Conservation (phyloP, 2,113 vertebrate species). For the Penelope pileata region DNA sequence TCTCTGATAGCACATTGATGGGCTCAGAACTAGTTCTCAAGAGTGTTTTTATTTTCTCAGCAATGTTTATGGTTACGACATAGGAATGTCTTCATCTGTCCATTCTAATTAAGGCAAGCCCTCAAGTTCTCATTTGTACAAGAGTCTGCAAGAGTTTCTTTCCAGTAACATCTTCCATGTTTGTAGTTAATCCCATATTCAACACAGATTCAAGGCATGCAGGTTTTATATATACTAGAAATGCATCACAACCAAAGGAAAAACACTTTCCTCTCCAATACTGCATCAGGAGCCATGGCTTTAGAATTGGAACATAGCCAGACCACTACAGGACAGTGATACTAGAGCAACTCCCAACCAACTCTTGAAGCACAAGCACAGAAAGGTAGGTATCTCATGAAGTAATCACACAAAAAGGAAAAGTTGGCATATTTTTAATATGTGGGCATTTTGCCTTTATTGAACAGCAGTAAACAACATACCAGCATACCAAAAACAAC, state of each 20-base stretch:
- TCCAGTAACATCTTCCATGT: neutral
- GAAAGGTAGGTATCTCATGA: neutral
- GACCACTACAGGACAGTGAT: neutral
- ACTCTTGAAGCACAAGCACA: neutral
- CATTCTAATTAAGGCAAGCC: neutral
- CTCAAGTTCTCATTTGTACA: neutral
- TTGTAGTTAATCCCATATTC: neutral
- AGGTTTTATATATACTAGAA: neutral
- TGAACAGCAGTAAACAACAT: neutral
- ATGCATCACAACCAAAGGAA: neutral
- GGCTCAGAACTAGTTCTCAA: neutral
- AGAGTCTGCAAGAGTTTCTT: neutral
- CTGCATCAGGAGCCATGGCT: rapidly evolving
- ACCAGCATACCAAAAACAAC: neutral
- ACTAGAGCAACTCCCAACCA: neutral
- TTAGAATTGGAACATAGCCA: neutral
- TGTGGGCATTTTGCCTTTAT: neutral
- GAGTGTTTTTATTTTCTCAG: neutral
- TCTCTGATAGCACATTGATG: neutral
- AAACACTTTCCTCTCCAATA: neutral
- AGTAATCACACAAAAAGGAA: neutral
- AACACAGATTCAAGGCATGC: neutral
- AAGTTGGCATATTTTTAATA: neutral
- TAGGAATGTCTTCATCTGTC: neutral
- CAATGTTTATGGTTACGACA: neutral